Conservation (phyloP, 2,113 vertebrate genomes). For the Meles meles region DNA sequence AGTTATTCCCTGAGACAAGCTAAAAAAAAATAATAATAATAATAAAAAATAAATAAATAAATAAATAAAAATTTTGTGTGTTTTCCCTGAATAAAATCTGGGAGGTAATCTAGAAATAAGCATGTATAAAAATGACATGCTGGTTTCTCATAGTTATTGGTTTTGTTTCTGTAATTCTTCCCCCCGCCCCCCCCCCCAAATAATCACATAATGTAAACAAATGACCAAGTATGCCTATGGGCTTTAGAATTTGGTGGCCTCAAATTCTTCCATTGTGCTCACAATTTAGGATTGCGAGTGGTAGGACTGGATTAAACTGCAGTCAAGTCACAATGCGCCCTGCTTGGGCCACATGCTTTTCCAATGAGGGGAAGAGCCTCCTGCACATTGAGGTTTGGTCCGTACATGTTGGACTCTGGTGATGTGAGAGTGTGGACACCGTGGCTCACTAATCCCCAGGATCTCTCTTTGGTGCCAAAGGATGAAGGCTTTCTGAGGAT, state of each 20-base stretch:
- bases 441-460: neutral
- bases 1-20: neutral
- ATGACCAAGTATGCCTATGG: neutral
- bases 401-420: neutral
- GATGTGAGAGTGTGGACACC: neutral
- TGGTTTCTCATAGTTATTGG: neutral
- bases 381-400: neutral
- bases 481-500: neutral
- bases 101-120: neutral
- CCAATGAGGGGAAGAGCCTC: neutral
- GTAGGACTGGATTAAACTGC: neutral
- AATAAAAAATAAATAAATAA: too few species aligned
- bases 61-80: too few species aligned
- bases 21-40: too few species aligned
- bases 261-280: neutral
- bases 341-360: slow-evolving; percentile 4
- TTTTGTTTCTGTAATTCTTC: neutral
- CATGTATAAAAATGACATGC: neutral
- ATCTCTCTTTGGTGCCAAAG: neutral
- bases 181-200: rapidly evolving
- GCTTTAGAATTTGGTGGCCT: neutral
- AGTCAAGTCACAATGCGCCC: neutral
- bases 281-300: neutral
- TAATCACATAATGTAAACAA: neutral
- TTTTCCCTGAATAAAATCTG: neutral